Evolutionary conservation across 2,113 vertebrate genomes (phyloP).

Genomic region (Ceyx cyanopectus): DNA sequence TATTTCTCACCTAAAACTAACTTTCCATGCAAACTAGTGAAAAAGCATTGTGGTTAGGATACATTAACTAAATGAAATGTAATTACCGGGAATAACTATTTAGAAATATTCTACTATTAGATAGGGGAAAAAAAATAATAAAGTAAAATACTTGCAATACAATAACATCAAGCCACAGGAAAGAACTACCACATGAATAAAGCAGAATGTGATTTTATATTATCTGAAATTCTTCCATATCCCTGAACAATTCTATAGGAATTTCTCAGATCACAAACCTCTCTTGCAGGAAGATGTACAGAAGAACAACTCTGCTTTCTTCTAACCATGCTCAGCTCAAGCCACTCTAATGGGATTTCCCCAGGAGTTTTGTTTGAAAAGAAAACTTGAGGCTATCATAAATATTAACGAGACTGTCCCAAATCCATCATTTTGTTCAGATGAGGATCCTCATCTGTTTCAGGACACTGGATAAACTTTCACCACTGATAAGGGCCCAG

Average conservation of each 20-base stretch:
- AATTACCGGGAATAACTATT: neutral
- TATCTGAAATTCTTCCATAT: neutral
- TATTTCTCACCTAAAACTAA: neutral
- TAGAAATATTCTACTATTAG: neutral
- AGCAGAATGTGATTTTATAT: fast-evolving
- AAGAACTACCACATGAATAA: neutral
- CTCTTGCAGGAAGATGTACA: neutral
- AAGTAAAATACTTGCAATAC: neutral
- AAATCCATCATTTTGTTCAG: constrained; percentile 11
- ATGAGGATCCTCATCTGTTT: constrained; percentile 10
- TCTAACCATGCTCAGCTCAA: neutral
- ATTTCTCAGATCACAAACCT: constrained; percentile 22
- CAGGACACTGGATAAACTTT: neutral
- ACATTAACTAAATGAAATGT: neutral
- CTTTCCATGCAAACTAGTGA: neutral
- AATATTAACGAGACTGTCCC: constrained; percentile 37
- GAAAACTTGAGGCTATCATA: constrained; percentile 6
- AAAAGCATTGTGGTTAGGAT: neutral
- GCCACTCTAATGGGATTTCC: neutral
- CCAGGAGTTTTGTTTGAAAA: constrained; percentile 33
- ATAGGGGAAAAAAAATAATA: neutral
- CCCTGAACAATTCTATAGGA: neutral
- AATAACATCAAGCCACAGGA: neutral
- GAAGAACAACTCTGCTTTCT: neutral
- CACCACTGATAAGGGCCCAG: neutral